A percentile compares a stretch with the other conserved stretches of the same genome.
Conservation (phyloP, 2,888 invertebrate genomes). For the Cryptophagus acutangulus region DNA sequence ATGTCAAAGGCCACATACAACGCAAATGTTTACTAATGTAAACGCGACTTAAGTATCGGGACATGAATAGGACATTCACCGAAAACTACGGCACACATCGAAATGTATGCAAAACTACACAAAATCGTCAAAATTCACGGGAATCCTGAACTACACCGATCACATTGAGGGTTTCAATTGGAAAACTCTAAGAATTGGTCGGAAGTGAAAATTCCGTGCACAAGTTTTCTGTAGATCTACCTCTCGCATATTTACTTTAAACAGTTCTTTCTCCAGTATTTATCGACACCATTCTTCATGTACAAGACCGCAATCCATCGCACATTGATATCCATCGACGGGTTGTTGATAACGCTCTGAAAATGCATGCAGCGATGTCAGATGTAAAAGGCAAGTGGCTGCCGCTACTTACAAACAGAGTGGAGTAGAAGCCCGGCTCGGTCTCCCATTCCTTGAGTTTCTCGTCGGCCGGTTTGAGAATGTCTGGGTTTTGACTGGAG, state of each 20-base stretch:
- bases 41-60: too few species aligned
- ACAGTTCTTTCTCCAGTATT: constrained; percentile 83
- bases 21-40: too few species aligned
- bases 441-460: constrained; percentile 85
- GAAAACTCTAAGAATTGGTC: too few species aligned
- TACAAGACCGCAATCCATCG: constrained; percentile 90
- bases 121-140: too few species aligned
- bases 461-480: constrained; percentile 82
- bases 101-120: too few species aligned
- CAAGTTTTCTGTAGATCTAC: too few species aligned
- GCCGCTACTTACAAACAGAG: constrained; percentile 68
- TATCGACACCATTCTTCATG: constrained; percentile 90
- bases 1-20: too few species aligned
- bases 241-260: constrained; percentile 58
- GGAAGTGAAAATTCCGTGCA: too few species aligned
- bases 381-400: constrained; percentile 3
- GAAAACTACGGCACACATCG: too few species aligned
- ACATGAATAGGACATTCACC: too few species aligned
- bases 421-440: constrained; percentile 83
- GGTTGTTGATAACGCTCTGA: constrained; percentile 72
- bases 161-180: too few species aligned
- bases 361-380: constrained; percentile 34
- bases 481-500: constrained; percentile 75
- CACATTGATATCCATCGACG: constrained; percentile 73
- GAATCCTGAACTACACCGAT: too few species aligned